phyloP scores from a whole-genome alignment of 2,888 invertebrate species.

The Gryllus longicercus region DNA sequence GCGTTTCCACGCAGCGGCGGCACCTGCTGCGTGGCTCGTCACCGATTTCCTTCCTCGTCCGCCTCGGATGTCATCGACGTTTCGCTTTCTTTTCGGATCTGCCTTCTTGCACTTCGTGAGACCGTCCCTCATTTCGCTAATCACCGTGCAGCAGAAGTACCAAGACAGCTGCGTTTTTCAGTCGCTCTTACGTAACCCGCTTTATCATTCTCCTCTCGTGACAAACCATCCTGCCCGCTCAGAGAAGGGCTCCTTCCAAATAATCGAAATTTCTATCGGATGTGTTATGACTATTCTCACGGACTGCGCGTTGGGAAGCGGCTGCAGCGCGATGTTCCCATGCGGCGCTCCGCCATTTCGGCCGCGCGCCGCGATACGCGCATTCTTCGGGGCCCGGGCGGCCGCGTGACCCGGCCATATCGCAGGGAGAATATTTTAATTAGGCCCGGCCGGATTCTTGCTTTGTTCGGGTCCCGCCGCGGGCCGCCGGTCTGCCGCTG shows the following conservation, averaged over 20 bases:
- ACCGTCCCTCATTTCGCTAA: not conserved
- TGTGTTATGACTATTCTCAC: not conserved
- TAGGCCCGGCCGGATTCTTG: not conserved
- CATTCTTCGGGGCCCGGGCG: not conserved
- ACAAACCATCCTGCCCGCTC: too few relatives aligned
- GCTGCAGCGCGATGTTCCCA: not conserved
- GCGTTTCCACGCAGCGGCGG: too few relatives aligned
- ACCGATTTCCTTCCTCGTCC: not conserved
- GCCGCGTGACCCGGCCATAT: slow-evolving; percentile 11
- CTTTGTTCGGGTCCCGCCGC: not conserved
- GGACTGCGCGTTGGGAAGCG: too few relatives aligned
- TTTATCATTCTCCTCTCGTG: too few relatives aligned
- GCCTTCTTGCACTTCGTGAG: not conserved
- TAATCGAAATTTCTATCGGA: not conserved
- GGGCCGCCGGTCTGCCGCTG: not conserved
- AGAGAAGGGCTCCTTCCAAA: not conserved
- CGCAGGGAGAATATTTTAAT: slow-evolving; percentile 17
- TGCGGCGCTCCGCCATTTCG: not conserved
- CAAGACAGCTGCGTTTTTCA: not conserved
- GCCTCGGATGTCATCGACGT: slow-evolving; percentile 1
- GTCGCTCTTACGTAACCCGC: too few relatives aligned
- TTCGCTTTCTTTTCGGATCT: not conserved
- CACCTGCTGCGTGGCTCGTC: too few relatives aligned
- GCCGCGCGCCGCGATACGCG: not conserved
- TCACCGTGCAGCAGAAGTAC: not conserved